These are phyloP conservation scores for Blastobasis adustella DNA, from an alignment of 2,888 invertebrate species.

Conservation along the genomic window DNA sequence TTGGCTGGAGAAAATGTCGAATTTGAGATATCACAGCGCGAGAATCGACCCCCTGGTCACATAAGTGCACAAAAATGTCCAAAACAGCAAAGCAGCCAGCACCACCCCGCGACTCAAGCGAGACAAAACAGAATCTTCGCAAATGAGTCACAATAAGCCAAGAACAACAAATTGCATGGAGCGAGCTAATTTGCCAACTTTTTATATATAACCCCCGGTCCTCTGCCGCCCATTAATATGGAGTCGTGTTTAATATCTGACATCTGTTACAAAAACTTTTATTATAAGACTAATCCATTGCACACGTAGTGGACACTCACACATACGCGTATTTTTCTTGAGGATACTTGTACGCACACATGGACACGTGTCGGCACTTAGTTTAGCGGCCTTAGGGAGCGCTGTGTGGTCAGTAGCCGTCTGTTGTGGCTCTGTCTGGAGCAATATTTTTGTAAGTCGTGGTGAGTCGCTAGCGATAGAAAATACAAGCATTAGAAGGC, in stretches of 20 bases:
- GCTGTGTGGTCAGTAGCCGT: slow-evolving; percentile 41
- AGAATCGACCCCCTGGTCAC: too few species aligned
- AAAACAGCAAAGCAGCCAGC: too few species aligned
- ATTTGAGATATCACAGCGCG: too few species aligned
- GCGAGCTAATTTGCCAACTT: slow-evolving; percentile 65
- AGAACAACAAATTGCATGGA: slow-evolving; percentile 40
- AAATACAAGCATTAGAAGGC: too few species aligned
- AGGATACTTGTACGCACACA: slow-evolving; percentile 43
- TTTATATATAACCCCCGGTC: slow-evolving; percentile 66
- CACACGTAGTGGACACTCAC: slow-evolving; percentile 43
- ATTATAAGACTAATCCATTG: slow-evolving; percentile 75
- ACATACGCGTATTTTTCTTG: slow-evolving; percentile 27
- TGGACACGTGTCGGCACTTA: slow-evolving; percentile 45
- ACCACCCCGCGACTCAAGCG: slow-evolving; percentile 26
- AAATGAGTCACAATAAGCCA: slow-evolving; percentile 21
- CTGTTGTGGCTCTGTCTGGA: background rate
- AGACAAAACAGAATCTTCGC: slow-evolving; percentile 20
- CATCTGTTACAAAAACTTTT: slow-evolving; percentile 76
- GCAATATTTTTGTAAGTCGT: background rate
- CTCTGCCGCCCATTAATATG: slow-evolving; percentile 66
- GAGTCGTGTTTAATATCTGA: slow-evolving; percentile 72
- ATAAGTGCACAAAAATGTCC: too few species aligned
- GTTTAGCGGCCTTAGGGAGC: slow-evolving; percentile 50
- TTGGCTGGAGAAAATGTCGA: too few species aligned
- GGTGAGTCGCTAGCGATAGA: too few species aligned